A percentile compares a stretch with the other conserved stretches of the same genome.
Evolutionary conservation across 2,888 invertebrate genomes (phyloP).

Genomic region (Odontocolon sp.): DNA sequence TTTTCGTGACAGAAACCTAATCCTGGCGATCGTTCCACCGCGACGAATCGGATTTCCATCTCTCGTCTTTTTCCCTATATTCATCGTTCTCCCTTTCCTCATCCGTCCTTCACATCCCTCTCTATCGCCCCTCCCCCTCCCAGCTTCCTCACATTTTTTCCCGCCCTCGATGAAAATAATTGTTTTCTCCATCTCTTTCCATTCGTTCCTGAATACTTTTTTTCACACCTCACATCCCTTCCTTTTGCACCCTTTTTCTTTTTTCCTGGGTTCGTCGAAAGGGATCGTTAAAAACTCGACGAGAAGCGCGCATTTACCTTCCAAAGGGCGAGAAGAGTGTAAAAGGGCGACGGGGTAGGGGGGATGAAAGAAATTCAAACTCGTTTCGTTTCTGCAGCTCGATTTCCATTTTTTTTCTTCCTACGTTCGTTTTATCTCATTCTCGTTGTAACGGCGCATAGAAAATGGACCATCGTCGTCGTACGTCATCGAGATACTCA

Average conservation of each 20-base stretch:
- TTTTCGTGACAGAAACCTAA: slow-evolving; percentile 62
- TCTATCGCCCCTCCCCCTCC: background rate
- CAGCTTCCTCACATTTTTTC: background rate
- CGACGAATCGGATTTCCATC: slow-evolving; percentile 50
- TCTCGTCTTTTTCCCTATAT: slow-evolving; percentile 5
- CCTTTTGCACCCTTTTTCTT: background rate
- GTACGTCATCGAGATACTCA: slow-evolving; percentile 61
- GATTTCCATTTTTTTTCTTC: slow-evolving; percentile 38
- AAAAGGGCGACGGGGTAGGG: background rate
- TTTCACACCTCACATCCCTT: slow-evolving; percentile 14
- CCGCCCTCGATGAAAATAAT: background rate
- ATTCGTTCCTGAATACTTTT: slow-evolving; percentile 8
- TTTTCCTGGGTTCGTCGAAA: slow-evolving; percentile 1
- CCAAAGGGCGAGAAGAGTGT: background rate
- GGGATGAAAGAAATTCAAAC: slow-evolving; percentile 48
- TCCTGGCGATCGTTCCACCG: slow-evolving; percentile 60
- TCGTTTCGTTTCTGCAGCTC: slow-evolving; percentile 44
- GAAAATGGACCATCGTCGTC: slow-evolving; percentile 40
- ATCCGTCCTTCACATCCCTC: slow-evolving; percentile 38
- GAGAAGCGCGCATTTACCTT: slow-evolving; percentile 34
- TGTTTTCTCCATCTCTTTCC: slow-evolving; percentile 24
- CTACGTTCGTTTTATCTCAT: background rate
- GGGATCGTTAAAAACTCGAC: slow-evolving; percentile 50
- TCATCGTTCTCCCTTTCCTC: slow-evolving; percentile 21
- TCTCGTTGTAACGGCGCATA: slow-evolving; percentile 5